phyloP scores from a whole-genome alignment of 2,888 invertebrate genomes.

The Caradrina kadenii region DNA sequence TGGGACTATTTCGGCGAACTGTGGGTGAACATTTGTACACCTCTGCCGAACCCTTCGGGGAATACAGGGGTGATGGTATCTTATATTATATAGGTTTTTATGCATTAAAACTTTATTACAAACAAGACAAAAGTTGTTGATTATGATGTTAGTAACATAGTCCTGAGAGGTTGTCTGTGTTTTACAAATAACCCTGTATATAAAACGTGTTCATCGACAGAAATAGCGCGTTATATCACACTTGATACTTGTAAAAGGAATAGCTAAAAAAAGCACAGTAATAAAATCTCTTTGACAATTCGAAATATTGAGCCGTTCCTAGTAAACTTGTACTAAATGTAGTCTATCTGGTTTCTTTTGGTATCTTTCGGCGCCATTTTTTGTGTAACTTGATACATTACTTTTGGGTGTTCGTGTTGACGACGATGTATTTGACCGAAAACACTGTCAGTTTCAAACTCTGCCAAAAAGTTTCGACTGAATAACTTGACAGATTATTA shows the following conservation, averaged over 20 bases:
- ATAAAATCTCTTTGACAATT: slow-evolving; percentile 38
- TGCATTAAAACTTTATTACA: too few species aligned
- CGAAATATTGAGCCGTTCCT: slow-evolving; percentile 40
- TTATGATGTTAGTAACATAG: too few species aligned
- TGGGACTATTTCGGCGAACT: too few species aligned
- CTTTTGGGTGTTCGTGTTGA: slow-evolving; percentile 26
- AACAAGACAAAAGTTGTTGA: too few species aligned
- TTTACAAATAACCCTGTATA: too few species aligned
- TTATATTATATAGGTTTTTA: too few species aligned
- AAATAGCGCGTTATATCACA: neutral
- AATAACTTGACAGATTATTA: too few species aligned
- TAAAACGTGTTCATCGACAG: neutral
- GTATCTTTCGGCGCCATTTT: slow-evolving; percentile 48
- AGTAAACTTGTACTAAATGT: slow-evolving; percentile 46
- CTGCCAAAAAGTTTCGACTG: neutral
- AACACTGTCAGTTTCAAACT: neutral
- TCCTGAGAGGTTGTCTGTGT: too few species aligned
- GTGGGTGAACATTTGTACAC: too few species aligned
- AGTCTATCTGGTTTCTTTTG: slow-evolving; percentile 50
- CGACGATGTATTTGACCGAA: slow-evolving; percentile 16
- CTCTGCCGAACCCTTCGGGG: too few species aligned
- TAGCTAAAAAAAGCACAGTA: slow-evolving; percentile 21
- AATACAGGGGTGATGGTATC: too few species aligned
- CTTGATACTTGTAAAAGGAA: slow-evolving; percentile 7
- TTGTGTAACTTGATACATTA: slow-evolving; percentile 56